Evolutionary conservation across 2,113 vertebrate species (phyloP).

Genomic region (Myrmophylax atrothorax): DNA sequence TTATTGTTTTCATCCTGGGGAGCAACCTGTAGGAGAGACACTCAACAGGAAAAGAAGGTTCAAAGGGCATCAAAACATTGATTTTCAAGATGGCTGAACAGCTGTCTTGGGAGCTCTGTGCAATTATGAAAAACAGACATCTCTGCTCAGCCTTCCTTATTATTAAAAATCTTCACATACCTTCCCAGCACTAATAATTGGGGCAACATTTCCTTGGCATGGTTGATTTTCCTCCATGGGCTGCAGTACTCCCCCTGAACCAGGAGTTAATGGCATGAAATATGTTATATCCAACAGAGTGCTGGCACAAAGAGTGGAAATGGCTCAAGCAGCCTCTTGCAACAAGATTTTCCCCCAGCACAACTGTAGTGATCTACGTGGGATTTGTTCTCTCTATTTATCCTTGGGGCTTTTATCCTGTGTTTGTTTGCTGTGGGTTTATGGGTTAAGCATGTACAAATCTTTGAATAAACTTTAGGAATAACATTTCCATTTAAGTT

Average conservation of each 20-base stretch:
- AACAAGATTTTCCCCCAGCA: not conserved
- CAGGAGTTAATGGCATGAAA: not conserved
- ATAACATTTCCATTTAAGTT: not conserved
- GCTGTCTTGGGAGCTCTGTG: constrained; percentile 72
- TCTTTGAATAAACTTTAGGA: not conserved
- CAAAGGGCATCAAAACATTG: constrained; percentile 84
- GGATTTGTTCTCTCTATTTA: not conserved
- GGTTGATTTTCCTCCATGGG: not conserved
- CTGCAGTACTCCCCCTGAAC: not conserved
- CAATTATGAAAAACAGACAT: constrained; percentile 80
- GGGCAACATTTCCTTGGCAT: not conserved
- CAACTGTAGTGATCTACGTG: fast-evolving
- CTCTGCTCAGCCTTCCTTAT: constrained; percentile 32
- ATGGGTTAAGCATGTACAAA: not conserved
- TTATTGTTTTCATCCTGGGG: constrained; percentile 78
- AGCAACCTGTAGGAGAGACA: constrained; percentile 76
- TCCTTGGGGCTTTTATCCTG: not conserved
- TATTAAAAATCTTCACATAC: constrained; percentile 51
- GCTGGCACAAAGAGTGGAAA: not conserved
- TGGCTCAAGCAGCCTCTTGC: not conserved
- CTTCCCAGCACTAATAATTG: constrained; percentile 57
- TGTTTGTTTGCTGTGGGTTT: not conserved
- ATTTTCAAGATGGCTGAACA: constrained; percentile 81
- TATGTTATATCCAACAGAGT: fast-evolving
- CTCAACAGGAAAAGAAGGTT: constrained; percentile 73